phyloP scores from a whole-genome alignment of 2,888 invertebrate genomes.

The Chironomus tentans region DNA sequence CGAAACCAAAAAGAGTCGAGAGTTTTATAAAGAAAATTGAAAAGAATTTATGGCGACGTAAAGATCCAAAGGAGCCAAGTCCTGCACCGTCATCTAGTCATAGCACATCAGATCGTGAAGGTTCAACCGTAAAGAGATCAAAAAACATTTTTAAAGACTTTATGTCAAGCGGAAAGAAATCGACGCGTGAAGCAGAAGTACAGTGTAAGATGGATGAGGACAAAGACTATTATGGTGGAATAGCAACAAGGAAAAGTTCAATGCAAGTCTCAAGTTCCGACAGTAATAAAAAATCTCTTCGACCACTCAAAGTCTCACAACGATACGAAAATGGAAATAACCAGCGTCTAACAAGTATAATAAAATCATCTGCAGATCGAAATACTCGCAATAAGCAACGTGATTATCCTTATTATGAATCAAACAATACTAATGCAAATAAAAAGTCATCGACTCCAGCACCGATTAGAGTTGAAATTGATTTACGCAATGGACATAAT shows the following conservation, averaged over 20 bases:
- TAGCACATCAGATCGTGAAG: background rate
- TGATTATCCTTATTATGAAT: background rate
- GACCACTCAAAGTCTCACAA: background rate
- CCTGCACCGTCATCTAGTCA: conserved; percentile 9
- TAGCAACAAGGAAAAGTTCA: conserved; percentile 9
- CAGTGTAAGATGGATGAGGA: conserved; percentile 23
- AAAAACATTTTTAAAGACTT: conserved; percentile 21
- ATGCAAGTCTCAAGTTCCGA: background rate
- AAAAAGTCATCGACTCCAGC: conserved; percentile 12
- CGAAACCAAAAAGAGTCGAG: conserved; percentile 21
- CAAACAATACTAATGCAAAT: background rate
- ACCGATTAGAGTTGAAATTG: conserved; percentile 16
- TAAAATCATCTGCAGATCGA: background rate
- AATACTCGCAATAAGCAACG: background rate
- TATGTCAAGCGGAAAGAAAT: background rate
- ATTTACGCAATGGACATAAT: background rate
- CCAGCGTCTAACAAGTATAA: conserved; percentile 1
- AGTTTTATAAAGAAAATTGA: conserved; percentile 21
- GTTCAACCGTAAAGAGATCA: background rate
- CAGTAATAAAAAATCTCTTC: background rate
- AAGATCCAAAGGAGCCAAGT: conserved; percentile 12
- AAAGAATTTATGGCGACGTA: conserved; percentile 20
- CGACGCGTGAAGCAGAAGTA: conserved; percentile 15
- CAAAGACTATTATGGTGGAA: conserved; percentile 15
- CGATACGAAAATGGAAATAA: conserved; percentile 8